Evolutionary conservation across 30 jellyfish, hydroid and myxozoan genomes (phyloP).

Genomic region (Mastigias papua): DNA sequence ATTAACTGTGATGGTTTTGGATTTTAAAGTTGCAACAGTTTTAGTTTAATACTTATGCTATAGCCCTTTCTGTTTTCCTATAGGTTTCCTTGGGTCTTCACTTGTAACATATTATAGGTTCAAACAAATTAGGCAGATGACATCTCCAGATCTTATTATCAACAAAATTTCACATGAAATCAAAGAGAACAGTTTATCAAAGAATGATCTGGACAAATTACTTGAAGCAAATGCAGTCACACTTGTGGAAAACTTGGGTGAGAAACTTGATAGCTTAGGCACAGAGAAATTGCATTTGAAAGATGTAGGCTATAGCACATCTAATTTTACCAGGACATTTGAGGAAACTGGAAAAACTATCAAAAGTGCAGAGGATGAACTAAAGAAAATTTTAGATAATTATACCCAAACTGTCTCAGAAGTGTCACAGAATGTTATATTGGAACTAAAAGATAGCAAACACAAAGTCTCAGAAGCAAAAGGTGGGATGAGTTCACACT

Average conservation of each 20-base stretch:
- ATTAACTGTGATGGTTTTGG: no score
- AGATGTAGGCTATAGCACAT: background rate
- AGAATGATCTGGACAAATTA: constrained; percentile 10
- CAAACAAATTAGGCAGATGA: constrained; percentile 61
- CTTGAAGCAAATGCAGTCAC: background rate
- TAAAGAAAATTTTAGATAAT: background rate
- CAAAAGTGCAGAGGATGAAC: background rate
- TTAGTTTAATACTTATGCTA: no score
- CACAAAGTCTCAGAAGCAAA: background rate
- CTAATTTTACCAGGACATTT: background rate
- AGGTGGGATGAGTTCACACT: background rate
- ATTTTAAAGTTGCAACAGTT: no score
- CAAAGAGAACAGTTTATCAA: background rate
- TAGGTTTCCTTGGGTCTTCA: constrained; percentile 88
- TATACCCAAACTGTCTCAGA: background rate
- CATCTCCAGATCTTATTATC: constrained; percentile 61
- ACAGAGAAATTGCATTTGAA: background rate
- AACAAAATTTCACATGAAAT: constrained; percentile 41
- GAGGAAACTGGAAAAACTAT: background rate
- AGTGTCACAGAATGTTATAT: background rate
- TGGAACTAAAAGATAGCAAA: background rate
- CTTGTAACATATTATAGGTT: constrained; percentile 78
- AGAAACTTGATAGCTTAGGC: background rate
- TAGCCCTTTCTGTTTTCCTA: background rate
- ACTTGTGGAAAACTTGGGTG: constrained; percentile 10